Evolutionary conservation across 2,888 invertebrate genomes (phyloP), one percentile per base, ranked within the genome.

Genomic region (Caenorhabditis sp.): DNA sequence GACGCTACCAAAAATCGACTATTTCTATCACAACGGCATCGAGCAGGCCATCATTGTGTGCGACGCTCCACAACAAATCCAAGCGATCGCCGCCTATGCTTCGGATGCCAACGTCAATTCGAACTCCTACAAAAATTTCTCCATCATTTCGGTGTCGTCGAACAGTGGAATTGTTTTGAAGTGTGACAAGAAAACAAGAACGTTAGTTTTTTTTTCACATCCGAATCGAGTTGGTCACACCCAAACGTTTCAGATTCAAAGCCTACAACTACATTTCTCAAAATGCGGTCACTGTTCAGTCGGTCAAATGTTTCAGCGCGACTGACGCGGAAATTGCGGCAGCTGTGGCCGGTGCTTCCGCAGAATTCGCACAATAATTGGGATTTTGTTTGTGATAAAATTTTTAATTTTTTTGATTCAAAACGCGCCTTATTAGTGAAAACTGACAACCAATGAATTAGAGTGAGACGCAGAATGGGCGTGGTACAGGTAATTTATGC

Each of bases 41-140:
- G 60, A 66, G 36, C 60, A 61, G 31, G 71, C 64, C 0, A 66
- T 71, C 17, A 31, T 58, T 21, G 71, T 67, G 14, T 71, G 71
- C 54, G 50, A 57, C 19, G 57, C 50, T 4, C 60, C 57, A 14
- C 70, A 70, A 49, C 23, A 17, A 55, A 19, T 67, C 24, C 66
- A 67, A 61, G 24, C 23, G n/a, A 63, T 71, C 21, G 23, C 60
- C 50, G 67, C 57, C 10, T 26, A 67, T 26, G 62, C 71, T 4
- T 19, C 24, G 12, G 24, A 61, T 24, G 66, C 66, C 2, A 65
- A 58, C 49, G 24, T 23, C 23, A 14, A n/a, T 0, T 21, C 37
- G 1, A 27, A 37, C 31, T 23, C 1, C 3, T 43, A 26, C 59
- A 65, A 57, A 36, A 62, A 71, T 49, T 23, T n/a, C 19, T 43